Base-by-base conservation (phyloP, 2,113 vertebrate genomes). In the Eubucco bourcierii region DNA sequence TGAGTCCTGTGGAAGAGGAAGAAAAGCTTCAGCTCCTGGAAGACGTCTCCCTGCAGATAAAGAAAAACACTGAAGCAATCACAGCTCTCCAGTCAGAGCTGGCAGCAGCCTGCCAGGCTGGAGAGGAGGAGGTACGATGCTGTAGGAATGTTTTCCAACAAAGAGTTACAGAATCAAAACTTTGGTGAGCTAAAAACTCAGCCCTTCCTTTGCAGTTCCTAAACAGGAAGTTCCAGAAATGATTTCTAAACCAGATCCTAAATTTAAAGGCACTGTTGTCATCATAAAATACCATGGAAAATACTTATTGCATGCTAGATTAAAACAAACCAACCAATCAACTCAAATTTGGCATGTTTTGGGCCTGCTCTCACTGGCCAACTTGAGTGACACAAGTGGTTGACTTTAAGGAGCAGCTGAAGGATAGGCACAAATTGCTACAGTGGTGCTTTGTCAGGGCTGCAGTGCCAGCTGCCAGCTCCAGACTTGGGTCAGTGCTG, bases 41-140 rank as follows among this genome's bases (percentile, higher is more conserved):
- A 34, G 92, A 97, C 12, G 64, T 95, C n/a, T 95, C 47, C 29
- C 78, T 84, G 28, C 88, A 16, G 46, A 88, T 97, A 34, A 50
- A 39, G 33, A 76, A 92, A 55, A 97, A 97, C 90, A 90, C 64
- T 4, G 95, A 97, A 46, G 3, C 67, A 0, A 89, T 98, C 0
- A 47, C 72, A 14, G 77, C 55, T 60, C 80, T 98, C 13, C 96
- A 97, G 72, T 81, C 92, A 24, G 95, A 98, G 27, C 50, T 98
- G 63, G 81, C 91, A 4, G 60, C 37, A 67, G 94, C 86, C 33
- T 59, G 92, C 47, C 94, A 85, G 87, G 67, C 83, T 83, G 88
- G 73, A 67, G 96, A 98, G 7, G 63, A 95, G 7, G 93, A 98
- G 98, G 99, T 99, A 96, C 46, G 41, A 17, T 55, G 12, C 5